Conservation (phyloP, 35 echinoderm and acorn worm species). For the Heliocidaris tuberculata region DNA sequence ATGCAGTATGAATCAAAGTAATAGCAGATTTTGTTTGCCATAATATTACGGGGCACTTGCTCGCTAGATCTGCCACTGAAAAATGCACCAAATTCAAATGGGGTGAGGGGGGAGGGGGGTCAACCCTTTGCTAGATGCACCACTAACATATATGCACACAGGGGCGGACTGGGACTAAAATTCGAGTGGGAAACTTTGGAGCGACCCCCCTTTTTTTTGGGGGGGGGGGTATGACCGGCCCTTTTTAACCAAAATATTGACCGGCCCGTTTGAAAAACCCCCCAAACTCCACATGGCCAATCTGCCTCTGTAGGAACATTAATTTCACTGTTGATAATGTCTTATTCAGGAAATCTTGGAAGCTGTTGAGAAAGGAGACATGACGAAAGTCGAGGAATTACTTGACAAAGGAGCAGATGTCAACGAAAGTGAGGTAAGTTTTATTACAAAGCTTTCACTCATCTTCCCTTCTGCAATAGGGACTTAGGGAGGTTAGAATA, state of each 20-base stretch:
- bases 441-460: background rate
- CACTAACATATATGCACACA: background rate
- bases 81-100: too few relatives aligned
- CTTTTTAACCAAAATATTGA: too few relatives aligned
- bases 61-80: background rate
- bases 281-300: background rate
- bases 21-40: too few relatives aligned
- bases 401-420: constrained; percentile 57
- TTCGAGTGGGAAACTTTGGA: background rate
- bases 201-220: background rate
- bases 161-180: background rate
- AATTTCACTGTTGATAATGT: background rate
- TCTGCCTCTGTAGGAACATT: too few relatives aligned
- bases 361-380: constrained; percentile 41
- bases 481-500: too few relatives aligned
- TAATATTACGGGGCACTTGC: background rate
- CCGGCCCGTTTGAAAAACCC: background rate
- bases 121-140: background rate
- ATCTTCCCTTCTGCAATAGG: background rate
- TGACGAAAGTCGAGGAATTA: constrained; percentile 23
- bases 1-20: background rate
- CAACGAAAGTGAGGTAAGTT: constrained; percentile 47
- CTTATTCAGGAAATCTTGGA: constrained; percentile 46
- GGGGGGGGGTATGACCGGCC: background rate
- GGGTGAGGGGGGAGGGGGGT: background rate